Evolutionary conservation across 2,797 vertebrate genomes (phyloP), one percentile per base, ranked within the genome.

Genomic region (Pseudochirops corinnae): DNA sequence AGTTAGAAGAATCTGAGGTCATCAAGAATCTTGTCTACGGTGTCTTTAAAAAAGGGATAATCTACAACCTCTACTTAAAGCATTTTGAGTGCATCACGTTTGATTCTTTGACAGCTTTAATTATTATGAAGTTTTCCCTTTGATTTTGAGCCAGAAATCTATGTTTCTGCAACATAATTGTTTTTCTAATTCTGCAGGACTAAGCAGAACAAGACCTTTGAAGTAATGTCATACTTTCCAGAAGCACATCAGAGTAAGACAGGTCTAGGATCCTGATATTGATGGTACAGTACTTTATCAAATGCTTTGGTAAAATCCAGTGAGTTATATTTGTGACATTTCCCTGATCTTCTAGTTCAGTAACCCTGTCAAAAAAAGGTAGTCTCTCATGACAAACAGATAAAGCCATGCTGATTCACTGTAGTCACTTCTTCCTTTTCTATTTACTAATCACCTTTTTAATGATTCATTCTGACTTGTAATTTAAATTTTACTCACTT

Each of bases 371-470:
- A 46, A 82, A 82, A 74, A 82, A 82, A 1, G 1, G 3, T 21
- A 46, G 74, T 82, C n/a, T 82, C 2, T 46, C 74, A 26, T 46
- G 39, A 46, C 21, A 46, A 46, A 1, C 21, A 82, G 21, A 24
- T 82, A 6, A 46, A 82, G 18, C 74, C 74, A 24, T 39, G 18
- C 2, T 39, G n/a, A 82, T 39, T 74, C 33, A 74, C 39, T 74
- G n/a, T 46, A 46, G 74, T 82, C 21, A 24, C 74, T 94, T 93
- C 95, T 94, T 96, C 5, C 55, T 92, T 97, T 96, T 93, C 5
- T 60, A 1, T 96, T 95, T 7, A 93, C 33, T 56, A 95, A 10
- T 87, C 92, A 55, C 24, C 57, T 94, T 94, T 93, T 90, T 92
- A 96, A 21, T 93, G 55, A 92, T 87, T 82, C 24, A 10, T 46